phyloP scores from a whole-genome alignment of 2,113 vertebrate species.

The Notechis scutatus region DNA sequence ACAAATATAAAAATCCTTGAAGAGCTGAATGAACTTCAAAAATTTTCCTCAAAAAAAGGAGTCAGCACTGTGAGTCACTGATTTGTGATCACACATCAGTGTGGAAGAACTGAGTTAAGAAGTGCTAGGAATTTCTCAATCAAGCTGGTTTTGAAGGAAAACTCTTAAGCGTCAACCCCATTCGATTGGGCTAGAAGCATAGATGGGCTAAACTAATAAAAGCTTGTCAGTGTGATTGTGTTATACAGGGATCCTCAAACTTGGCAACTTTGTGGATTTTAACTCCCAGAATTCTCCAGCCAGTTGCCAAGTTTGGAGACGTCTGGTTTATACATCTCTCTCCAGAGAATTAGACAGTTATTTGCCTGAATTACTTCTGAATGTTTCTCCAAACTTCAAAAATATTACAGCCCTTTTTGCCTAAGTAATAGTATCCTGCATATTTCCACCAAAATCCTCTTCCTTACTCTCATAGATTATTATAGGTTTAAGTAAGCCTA shows the following conservation, averaged over 20 bases:
- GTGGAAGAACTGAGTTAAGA: conserved; percentile 21
- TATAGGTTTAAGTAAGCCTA: neutral
- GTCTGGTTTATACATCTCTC: neutral
- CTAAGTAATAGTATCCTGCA: neutral
- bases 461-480: neutral
- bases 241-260: no score
- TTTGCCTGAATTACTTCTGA: neutral
- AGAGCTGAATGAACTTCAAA: neutral
- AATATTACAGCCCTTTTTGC: neutral
- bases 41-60: neutral
- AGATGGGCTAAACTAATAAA: neutral
- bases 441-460: neutral
- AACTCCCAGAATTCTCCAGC: no score
- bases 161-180: neutral
- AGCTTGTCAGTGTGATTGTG: neutral
- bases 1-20: neutral
- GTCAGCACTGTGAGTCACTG: neutral
- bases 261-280: no score
- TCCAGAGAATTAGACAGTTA: neutral
- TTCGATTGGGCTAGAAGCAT: neutral
- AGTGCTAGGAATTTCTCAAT: neutral
- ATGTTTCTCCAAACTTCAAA: neutral
- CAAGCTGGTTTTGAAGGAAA: neutral
- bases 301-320: no score
- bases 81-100: neutral